Evolutionary conservation across 2,113 vertebrate species (phyloP), one percentile per base, ranked within the genome.

Genomic region (Xiphorhynchus elegans): DNA sequence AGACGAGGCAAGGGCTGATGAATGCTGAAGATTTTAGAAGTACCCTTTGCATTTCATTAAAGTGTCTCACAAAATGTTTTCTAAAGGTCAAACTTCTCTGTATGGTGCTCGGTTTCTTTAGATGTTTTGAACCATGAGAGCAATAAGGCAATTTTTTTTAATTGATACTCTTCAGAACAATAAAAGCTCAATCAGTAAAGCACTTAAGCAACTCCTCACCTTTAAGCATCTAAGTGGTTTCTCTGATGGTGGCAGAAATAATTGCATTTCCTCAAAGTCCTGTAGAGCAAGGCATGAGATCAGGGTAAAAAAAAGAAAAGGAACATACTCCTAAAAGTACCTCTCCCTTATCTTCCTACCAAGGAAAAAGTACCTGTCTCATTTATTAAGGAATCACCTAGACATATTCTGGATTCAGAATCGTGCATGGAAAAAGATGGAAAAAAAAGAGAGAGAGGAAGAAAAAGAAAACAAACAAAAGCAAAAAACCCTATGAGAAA

Each of bases 121-220:
- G 66, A 58, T 68, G 59, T 82, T 93, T 88, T 80, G 9, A 80
- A 77, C 64, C 24, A 31, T 5, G 23, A 72, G 12, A 14, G 39
- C 88, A 26, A 59, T 29, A 49, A 58, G 31, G 19, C 19, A 56
- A 9, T 24, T n/a, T 16, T 56, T 86, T 81, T 92, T 49, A 90
- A 90, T 87, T 78, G 7, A 17, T 67, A 44, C 44, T 89, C 73
- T 89, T 52, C 76, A 82, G 40, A 29, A 76, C 62, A 59, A 82
- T 82, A 90, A 96, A 92, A 91, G 73, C 83, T 89, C 52, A 93
- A 90, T 96, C 95, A 95, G 76, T 29, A 66, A 90, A 93, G 56
- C 76, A 93, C 90, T 93, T 94, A 75, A 93, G 64, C 52, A 92
- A 93, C 80, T 75, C 42, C 40, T 95, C 77, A 75, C 37, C 49